A percentile compares a stretch with the other conserved stretches of the same genome.
These are phyloP conservation scores for Dromaius novaehollandiae DNA, from an alignment of 2,113 vertebrate species.

Conservation along the genomic window DNA sequence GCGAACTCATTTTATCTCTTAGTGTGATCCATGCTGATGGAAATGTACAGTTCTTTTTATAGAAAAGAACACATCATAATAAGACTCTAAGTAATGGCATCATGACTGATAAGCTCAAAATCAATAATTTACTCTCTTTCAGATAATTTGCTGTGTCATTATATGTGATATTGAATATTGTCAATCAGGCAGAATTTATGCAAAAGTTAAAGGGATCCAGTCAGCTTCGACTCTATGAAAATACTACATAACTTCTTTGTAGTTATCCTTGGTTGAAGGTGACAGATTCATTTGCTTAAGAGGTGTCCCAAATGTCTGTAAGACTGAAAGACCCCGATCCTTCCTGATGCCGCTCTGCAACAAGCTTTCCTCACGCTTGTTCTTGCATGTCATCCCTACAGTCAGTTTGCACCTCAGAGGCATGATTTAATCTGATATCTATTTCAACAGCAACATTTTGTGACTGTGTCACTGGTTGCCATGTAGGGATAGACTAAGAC, in stretches of 20 bases:
- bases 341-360: neutral
- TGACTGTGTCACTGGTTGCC: neutral
- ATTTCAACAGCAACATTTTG: neutral
- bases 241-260: neutral
- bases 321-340: neutral
- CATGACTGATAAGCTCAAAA: neutral
- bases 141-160: neutral
- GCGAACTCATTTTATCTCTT: neutral
- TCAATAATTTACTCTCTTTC: neutral
- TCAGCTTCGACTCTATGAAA: neutral
- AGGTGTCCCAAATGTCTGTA: no score
- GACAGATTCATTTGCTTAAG: neutral
- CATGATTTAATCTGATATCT: neutral
- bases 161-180: neutral
- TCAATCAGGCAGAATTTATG: neutral
- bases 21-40: fast-evolving
- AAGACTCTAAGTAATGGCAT: neutral
- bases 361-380: neutral
- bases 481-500: neutral
- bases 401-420: neutral
- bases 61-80: no score
- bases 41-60: neutral
- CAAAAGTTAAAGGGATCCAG: neutral
- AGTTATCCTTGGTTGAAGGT: neutral
- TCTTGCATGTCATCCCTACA: neutral